Base-by-base conservation (phyloP, 2,888 invertebrate genomes). In the Elegia similella region DNA sequence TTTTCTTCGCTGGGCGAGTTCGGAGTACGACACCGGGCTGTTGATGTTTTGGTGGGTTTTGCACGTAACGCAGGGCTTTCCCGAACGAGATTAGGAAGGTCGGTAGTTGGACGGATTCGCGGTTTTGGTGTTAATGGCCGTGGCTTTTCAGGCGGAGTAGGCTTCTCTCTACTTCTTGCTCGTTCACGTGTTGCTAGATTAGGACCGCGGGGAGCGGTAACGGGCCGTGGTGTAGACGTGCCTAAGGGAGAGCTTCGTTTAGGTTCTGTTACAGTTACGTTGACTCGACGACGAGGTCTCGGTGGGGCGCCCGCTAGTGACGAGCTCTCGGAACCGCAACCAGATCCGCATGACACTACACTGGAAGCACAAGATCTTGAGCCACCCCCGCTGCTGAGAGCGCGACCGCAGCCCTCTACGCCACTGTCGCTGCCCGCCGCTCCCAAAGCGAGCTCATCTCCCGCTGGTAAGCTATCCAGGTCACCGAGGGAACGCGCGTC, bases 391-490 rank as follows among this genome's bases (percentile, higher is more conserved):
- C 95, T 95, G 72, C 95, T 95, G 43, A 94, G 93, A 57, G 95
- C 95, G 16, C 95, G 94, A 0, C 94, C 94, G 52, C 92, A 92
- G 52, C 95, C 95, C 73, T 96, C 96, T 13, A 96, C 95, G 6
- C 96, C 96, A 72, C 96, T 96, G 75, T 96, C 96, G 77, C 95
- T 96, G 59, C 96, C 96, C 61, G 95, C 95, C 61, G 93, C 87
- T 23, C 87, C 86, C 42, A 89, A 73, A 7, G 64, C 84, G 13
- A 88, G 66, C 61, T 90, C 90, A 57, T 91, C 89, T 1, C 79
- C 88, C 1, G 78, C 87, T n/a, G 88, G 89, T 62, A 89, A 72
- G 62, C 90, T 88, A 60, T 89, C 89, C 46, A 89, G 69, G 62
- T 90, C 91, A 0, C 84, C 86, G 46, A 89, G 62, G 6, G 90